phyloP scores from a whole-genome alignment of 37 sponge, comb jelly and placozoan species.

The Chondrosia reniformis region DNA sequence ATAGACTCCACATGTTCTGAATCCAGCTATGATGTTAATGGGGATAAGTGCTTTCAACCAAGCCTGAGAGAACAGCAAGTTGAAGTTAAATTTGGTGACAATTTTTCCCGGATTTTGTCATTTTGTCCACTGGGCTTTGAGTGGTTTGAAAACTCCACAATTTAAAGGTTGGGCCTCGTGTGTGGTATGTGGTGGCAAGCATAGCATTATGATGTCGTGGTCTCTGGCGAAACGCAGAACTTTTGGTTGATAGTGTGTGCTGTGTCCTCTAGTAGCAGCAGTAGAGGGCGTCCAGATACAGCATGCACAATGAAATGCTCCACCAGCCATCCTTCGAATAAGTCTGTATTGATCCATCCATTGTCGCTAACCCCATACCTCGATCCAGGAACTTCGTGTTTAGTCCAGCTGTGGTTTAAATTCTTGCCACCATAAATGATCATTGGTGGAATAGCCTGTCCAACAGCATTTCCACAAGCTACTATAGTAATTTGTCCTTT shows the following conservation, averaged over 20 bases:
- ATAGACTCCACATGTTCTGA: slow-evolving; percentile 34
- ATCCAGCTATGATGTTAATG: slow-evolving; percentile 34
- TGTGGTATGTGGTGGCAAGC: slow-evolving; percentile 58
- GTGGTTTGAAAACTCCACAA: too few relatives aligned
- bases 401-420: slow-evolving; percentile 34
- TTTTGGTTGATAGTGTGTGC: slow-evolving; percentile 49
- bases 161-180: slow-evolving; percentile 52
- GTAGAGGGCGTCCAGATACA: slow-evolving; percentile 37
- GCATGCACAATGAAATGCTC: slow-evolving; percentile 43
- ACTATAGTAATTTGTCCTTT: slow-evolving; percentile 54
- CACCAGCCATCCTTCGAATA: slow-evolving; percentile 44
- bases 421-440: slow-evolving; percentile 44
- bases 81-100: slow-evolving; percentile 20
- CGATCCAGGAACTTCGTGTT: slow-evolving; percentile 39
- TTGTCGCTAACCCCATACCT: slow-evolving; percentile 16
- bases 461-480: slow-evolving; percentile 48
- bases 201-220: slow-evolving; percentile 36
- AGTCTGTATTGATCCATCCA: slow-evolving; percentile 33
- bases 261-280: slow-evolving; percentile 51
- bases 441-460: slow-evolving; percentile 47
- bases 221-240: slow-evolving; percentile 29
- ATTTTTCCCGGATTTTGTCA: slow-evolving; percentile 29
- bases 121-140: too few relatives aligned
- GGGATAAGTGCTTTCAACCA: slow-evolving; percentile 37
- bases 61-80: slow-evolving; percentile 26